Base-by-base conservation (phyloP, 2,797 vertebrate genomes). In the Caiman crocodilus region DNA sequence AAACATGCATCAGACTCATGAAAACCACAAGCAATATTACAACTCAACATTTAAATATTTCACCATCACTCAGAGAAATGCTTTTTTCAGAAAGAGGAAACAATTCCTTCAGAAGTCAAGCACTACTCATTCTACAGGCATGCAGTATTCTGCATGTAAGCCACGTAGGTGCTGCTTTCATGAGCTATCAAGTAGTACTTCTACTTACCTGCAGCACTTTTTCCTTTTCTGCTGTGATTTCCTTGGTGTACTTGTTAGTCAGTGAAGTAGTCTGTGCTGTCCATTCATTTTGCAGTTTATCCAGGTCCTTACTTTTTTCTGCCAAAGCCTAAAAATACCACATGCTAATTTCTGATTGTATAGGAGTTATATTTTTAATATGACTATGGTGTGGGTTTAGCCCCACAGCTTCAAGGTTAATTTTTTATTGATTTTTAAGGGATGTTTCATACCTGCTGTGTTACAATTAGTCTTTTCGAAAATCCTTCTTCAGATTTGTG, bases 261-360 rank as follows among this genome's bases (percentile, higher is more conserved):
- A 94, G 67, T 82, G 82, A 95, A 79, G 14, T 86, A 0, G 9
- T 80, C 9, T 93, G 42, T 18, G 64, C 67, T 82, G 92, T 76
- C 88, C 83, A 94, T 77, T 90, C n/a, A 92, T 91, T 94, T 26
- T 75, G 79, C 32, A 96, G 55, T 55, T 90, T 88, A 60, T 94
- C 84, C 20, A 94, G 76, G 80, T 96, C 93, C 50, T 88, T 91
- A 80, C 84, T 91, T 59, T 93, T 91, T 28, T 94, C 93, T 35
- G 75, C 78, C 35, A 94, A 79, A 50, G 85, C 87, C 95, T 95
- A 32, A 61, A 50, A 81, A 91, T 20, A 76, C 26, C 18, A 76
- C 21, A 30, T 11, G 4, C 42, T 30, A 0, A 15, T 79, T 64
- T 71, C 14, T 90, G 5, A 28, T 75, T 82, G 74, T 18, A 13